Evolutionary conservation across 1,140 invertebrate species (phyloP), one percentile per base, ranked within the genome.

Genomic region (Spodoptera frugiperda): DNA sequence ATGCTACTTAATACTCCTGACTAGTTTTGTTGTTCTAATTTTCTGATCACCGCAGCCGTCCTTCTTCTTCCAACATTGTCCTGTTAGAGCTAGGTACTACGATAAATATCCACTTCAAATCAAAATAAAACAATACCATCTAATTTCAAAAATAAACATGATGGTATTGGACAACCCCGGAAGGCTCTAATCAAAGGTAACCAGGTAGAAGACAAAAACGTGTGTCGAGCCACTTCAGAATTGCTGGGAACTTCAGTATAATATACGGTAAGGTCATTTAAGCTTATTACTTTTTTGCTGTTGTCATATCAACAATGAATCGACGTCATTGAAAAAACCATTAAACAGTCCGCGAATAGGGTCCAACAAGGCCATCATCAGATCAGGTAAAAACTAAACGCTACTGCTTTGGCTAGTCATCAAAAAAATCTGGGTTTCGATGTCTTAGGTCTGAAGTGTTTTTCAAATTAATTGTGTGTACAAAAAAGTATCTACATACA

Each of bases 241-340:
- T 12, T 6, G 10, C 19, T 55, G 54, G 30, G 54, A 39, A 72
- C 68, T 72, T 72, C 61, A 39, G 44, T 44, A 57, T 72, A 57
- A 57, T 54, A 44, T 39, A 72, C 53, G 54, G 30, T 72, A 46
- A 72, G 51, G 68, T 57, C 68, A 57, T 72, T 72, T 72, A 57
- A 39, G 30, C 68, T 72, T 57, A 72, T 72, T 72, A 72, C 14
- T 72, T 72, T 72, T 72, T 72, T 72, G 68, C 30, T 57, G 12
- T 11, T 33, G 21, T 39, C 39, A 33, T 57, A 72, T 72, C 68
- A 72, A 72, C 68, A 72, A 72, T 72, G 53, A 55, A 46, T 51
- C 21, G n/a, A 33, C 54, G 68, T 72, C 68, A 72, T 57, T 57
- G 33, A 5, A 72, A 71, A 55, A 71, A 30, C 25, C n/a, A 57